Conservation (phyloP, 2,888 invertebrate genomes). For the Spodoptera exigua region DNA sequence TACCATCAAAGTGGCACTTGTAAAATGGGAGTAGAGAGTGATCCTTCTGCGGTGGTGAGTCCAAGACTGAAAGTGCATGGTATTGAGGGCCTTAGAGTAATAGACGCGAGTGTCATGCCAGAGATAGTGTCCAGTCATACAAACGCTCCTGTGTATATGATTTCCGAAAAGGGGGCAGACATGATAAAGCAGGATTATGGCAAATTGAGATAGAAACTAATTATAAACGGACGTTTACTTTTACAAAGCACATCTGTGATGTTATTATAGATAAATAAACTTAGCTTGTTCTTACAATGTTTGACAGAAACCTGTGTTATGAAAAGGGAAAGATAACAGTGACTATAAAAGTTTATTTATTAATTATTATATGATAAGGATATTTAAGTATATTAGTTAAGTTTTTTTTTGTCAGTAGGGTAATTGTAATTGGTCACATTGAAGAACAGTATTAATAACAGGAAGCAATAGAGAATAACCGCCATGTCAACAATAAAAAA, state of each 20-base stretch:
- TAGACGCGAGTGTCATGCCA: constrained; percentile 95
- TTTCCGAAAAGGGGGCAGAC: constrained; percentile 94
- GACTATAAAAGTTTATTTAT: too few relatives aligned
- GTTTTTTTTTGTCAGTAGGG: too few relatives aligned
- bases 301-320: too few relatives aligned
- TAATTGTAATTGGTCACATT: too few relatives aligned
- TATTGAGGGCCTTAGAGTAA: constrained; percentile 91
- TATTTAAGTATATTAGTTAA: too few relatives aligned
- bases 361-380: too few relatives aligned
- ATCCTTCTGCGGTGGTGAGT: constrained; percentile 91
- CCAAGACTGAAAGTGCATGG: constrained; percentile 91
- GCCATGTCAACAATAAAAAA: too few relatives aligned
- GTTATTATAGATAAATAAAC: constrained; percentile 26
- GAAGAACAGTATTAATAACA: too few relatives aligned
- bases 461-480: too few relatives aligned
- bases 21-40: constrained; percentile 90
- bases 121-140: constrained; percentile 93
- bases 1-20: constrained; percentile 92
- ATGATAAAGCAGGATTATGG: constrained; percentile 90
- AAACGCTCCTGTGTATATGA: constrained; percentile 94
- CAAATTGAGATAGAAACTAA: constrained; percentile 52
- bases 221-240: not conserved
- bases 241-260: constrained; percentile 50
- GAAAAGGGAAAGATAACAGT: too few relatives aligned
- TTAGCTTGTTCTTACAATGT: constrained; percentile 2